Evolutionary conservation across 2,113 vertebrate species (phyloP), one percentile per base, ranked within the genome.

Genomic region (Amphiprion percula): DNA sequence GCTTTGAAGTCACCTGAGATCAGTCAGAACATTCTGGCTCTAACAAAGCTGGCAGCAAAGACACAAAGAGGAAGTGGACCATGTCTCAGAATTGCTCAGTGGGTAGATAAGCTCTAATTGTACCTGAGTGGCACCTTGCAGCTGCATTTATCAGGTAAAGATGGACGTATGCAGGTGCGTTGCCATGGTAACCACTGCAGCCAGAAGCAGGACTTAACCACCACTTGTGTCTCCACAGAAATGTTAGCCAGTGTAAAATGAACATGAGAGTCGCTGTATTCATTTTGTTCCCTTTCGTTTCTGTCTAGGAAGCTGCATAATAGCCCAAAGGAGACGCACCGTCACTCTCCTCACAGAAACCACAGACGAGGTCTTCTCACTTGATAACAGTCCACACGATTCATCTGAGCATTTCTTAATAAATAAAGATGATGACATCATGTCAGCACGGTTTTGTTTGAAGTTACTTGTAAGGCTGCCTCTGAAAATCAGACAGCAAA

Each of bases 71-170:
- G 23, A 52, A 49, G 37, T 54, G 28, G 49, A 33, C 3, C 47
- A 0, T 17, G 19, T 44, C 63, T 80, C 49, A 47, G 49, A 80
- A 53, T 33, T 59, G 63, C 56, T 82, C 70, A 69, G 63, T 71
- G 46, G 77, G 62, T 61, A 65, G 53, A 70, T 2, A 9, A 56
- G 55, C 44, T 30, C 24, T 83, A 70, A 79, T 81, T 83, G 67
- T 71, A 74, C 60, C 33, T 73, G 62, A 62, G 53, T 14, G 12
- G 17, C 56, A 28, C 68, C 64, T 50, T 21, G 46, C 52, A 33
- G 77, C 65, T 88, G 68, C 64, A 71, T 83, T 79, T 81, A 61
- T 85, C 63, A 58, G 33, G 39, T 60, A 47, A 75, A 66, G 50
- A 70, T 24, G 53, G 78, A 49, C 66, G 59, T 59, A 69, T 81